Evolutionary conservation across 2,797 vertebrate species (phyloP).

Genomic region (Sebastes itinus): DNA sequence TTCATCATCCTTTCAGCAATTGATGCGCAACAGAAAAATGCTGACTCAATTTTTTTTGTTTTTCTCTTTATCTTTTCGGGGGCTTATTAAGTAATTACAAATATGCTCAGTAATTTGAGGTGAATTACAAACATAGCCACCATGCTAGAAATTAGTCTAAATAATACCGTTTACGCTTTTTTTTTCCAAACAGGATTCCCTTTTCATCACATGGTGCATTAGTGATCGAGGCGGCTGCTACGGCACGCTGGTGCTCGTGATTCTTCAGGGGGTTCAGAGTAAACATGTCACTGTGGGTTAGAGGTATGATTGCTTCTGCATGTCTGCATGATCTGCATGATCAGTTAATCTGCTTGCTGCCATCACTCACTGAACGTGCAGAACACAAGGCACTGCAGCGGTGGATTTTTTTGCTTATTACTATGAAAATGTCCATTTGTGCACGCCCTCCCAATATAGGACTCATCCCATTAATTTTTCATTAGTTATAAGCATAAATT

Average conservation of each 20-base stretch:
- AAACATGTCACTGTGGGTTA: conserved; percentile 60
- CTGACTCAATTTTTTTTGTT: conserved; percentile 44
- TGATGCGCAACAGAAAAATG: conserved; percentile 56
- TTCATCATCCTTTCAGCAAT: conserved; percentile 69
- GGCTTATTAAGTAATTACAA: conserved; percentile 28
- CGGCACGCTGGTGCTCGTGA: conserved; percentile 13
- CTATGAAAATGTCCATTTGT: background rate
- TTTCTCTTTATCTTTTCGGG: conserved; percentile 20
- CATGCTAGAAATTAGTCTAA: conserved; percentile 4
- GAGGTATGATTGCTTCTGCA: conserved; percentile 36
- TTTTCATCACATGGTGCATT: conserved; percentile 30
- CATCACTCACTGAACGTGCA: conserved; percentile 15
- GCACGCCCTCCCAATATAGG: background rate
- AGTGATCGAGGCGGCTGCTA: conserved; percentile 10
- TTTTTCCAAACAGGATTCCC: background rate
- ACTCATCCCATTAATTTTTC: background rate
- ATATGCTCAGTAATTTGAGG: conserved; percentile 1
- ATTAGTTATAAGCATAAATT: conserved; percentile 21
- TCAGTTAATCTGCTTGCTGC: conserved; percentile 34
- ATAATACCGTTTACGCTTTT: background rate
- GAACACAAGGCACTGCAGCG: background rate
- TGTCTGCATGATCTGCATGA: conserved; percentile 49
- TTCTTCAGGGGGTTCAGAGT: conserved; percentile 42
- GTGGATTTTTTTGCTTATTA: background rate
- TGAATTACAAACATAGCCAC: background rate